Evolutionary conservation across 2,888 invertebrate species (phyloP).

Genomic region (Ochlodes sylvanus): DNA sequence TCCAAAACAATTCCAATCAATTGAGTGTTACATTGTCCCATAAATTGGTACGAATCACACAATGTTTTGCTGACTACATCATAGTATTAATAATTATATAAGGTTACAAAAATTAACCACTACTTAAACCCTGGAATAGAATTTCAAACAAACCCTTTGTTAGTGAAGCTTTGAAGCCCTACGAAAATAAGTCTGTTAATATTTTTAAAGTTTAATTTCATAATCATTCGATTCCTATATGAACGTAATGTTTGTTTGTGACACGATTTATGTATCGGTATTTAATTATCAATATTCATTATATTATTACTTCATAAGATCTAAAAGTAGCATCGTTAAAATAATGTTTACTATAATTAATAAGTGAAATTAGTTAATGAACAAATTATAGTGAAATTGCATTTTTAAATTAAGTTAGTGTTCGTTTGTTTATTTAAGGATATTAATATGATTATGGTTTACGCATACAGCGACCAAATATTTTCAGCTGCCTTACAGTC

Average conservation of each 20-base stretch:
- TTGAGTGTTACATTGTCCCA: conserved; percentile 18
- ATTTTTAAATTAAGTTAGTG: conserved; percentile 41
- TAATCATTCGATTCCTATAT: too few relatives aligned
- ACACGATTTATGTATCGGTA: too few relatives aligned
- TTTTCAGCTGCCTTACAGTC: conserved; percentile 45
- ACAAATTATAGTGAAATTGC: conserved; percentile 28
- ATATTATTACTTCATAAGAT: too few relatives aligned
- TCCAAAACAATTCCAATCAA: conserved; percentile 9
- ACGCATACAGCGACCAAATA: conserved; percentile 77
- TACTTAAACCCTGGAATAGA: neutral
- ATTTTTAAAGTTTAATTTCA: too few relatives aligned
- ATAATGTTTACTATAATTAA: too few relatives aligned
- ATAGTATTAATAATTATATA: too few relatives aligned
- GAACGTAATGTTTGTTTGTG: too few relatives aligned
- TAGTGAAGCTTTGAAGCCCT: neutral
- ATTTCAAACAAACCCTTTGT: neutral
- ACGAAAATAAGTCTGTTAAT: neutral
- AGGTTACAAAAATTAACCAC: neutral
- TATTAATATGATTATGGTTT: conserved; percentile 35
- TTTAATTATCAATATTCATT: too few relatives aligned
- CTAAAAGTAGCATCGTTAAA: too few relatives aligned
- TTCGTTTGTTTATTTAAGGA: conserved; percentile 6
- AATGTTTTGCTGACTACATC: too few relatives aligned
- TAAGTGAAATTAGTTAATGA: neutral
- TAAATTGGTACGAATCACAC: neutral